Conservation (phyloP, 2,113 vertebrate genomes). For the Peromyscus maniculatus region DNA sequence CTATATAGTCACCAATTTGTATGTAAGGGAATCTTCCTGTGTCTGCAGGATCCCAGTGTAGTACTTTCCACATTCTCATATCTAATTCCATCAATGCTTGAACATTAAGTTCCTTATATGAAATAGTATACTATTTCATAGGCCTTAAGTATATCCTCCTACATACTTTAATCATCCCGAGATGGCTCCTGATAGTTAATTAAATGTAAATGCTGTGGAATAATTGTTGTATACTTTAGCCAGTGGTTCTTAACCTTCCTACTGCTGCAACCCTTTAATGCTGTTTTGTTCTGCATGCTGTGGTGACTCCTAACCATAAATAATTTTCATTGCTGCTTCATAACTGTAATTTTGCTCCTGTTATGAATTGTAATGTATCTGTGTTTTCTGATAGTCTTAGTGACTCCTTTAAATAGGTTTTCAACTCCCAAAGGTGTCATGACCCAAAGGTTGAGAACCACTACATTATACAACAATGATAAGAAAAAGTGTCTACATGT, state of each 20-base stretch:
- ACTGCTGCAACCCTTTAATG: not conserved
- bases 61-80: not conserved
- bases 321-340: not conserved
- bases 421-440: too few relatives aligned
- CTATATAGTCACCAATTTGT: not conserved
- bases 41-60: not conserved
- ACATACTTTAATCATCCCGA: not conserved
- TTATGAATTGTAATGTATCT: not conserved
- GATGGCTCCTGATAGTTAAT: not conserved
- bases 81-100: too few relatives aligned
- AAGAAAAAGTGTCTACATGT: not conserved
- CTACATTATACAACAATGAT: not conserved
- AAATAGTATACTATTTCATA: not conserved
- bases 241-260: not conserved
- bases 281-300: not conserved
- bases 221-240: not conserved
- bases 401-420: too few relatives aligned
- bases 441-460: too few relatives aligned
- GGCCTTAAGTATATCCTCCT: not conserved
- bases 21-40: not conserved
- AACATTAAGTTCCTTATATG: not conserved
- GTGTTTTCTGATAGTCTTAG: not conserved
- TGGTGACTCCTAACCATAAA: not conserved
- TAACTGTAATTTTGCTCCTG: not conserved
- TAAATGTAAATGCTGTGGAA: not conserved